Percentiles rank a stretch among this genome's conserved stretches.
phyloP scores from a whole-genome alignment of 2,113 vertebrate species.

The Melanotaenia duboulayi region DNA sequence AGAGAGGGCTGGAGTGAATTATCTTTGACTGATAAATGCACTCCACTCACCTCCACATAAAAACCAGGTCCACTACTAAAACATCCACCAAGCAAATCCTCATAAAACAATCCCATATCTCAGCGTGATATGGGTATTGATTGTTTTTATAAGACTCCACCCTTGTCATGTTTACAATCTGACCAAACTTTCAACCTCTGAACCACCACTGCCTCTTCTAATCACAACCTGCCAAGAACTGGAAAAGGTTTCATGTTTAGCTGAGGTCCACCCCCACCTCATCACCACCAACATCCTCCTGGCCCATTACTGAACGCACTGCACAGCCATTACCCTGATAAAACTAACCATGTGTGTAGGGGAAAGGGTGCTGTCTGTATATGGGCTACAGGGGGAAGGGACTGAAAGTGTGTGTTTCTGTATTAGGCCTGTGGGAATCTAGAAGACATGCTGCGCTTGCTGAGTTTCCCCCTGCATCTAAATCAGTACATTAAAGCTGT shows the following conservation, averaged over 20 bases:
- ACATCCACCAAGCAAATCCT: neutral
- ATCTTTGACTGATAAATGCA: neutral
- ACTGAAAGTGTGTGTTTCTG: slow-evolving; percentile 30
- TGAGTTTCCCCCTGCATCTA: slow-evolving; percentile 67
- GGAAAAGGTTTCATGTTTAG: slow-evolving; percentile 48
- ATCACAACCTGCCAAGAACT: slow-evolving; percentile 40
- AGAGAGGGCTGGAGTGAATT: neutral
- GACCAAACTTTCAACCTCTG: slow-evolving; percentile 59
- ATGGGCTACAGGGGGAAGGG: slow-evolving; percentile 24
- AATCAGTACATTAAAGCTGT: slow-evolving; percentile 74
- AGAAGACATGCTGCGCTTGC: slow-evolving; percentile 50
- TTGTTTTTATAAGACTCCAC: slow-evolving; percentile 38
- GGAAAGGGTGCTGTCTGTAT: slow-evolving; percentile 59
- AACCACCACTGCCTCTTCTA: slow-evolving; percentile 47
- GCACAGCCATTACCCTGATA: slow-evolving; percentile 72
- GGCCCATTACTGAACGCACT: slow-evolving; percentile 62
- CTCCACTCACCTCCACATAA: neutral
- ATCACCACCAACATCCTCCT: neutral
- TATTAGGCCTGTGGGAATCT: slow-evolving; percentile 65
- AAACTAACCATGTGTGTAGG: slow-evolving; percentile 77
- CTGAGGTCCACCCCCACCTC: slow-evolving; percentile 5
- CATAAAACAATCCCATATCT: slow-evolving; percentile 31
- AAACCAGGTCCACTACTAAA: slow-evolving; percentile 6
- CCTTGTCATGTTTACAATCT: slow-evolving; percentile 22
- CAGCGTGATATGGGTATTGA: slow-evolving; percentile 22